These are phyloP conservation scores for Xylota segnis DNA, from an alignment of 2,888 invertebrate species.

Conservation along the genomic window DNA sequence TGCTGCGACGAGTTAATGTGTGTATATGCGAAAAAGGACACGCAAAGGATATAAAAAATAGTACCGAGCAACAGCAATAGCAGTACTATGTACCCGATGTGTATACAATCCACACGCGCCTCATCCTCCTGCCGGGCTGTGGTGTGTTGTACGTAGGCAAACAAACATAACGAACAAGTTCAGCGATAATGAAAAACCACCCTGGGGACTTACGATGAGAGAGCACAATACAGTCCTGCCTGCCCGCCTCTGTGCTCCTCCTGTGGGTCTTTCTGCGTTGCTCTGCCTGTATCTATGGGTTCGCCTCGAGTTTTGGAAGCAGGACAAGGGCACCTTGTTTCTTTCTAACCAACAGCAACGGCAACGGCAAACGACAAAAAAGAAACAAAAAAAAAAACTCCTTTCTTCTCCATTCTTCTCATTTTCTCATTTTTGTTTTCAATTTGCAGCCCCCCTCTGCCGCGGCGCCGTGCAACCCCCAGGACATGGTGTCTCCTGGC, in stretches of 20 bases:
- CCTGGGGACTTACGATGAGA: constrained; percentile 52
- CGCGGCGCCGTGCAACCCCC: neutral
- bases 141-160: constrained; percentile 23
- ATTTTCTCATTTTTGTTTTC: constrained; percentile 49
- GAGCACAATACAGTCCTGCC: constrained; percentile 18
- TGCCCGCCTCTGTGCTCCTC: neutral
- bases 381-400: constrained; percentile 10
- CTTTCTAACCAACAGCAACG: constrained; percentile 3
- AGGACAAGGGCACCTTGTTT: constrained; percentile 66
- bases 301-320: constrained; percentile 45
- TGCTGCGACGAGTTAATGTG: constrained; percentile 44
- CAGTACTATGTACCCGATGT: constrained; percentile 8
- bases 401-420: constrained; percentile 17
- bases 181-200: constrained; percentile 73
- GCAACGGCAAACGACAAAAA: neutral
- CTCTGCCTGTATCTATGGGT: neutral
- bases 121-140: neutral
- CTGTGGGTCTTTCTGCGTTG: constrained; percentile 9
- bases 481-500: constrained; percentile 30
- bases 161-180: constrained; percentile 70
- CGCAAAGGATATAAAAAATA: constrained; percentile 51
- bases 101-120: constrained; percentile 5
- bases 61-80: constrained; percentile 27
- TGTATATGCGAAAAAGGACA: constrained; percentile 45
- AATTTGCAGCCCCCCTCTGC: constrained; percentile 30